Evolutionary conservation across 2,113 vertebrate species (phyloP), one percentile per base, ranked within the genome.

Genomic region (Onychostoma macrolepis): DNA sequence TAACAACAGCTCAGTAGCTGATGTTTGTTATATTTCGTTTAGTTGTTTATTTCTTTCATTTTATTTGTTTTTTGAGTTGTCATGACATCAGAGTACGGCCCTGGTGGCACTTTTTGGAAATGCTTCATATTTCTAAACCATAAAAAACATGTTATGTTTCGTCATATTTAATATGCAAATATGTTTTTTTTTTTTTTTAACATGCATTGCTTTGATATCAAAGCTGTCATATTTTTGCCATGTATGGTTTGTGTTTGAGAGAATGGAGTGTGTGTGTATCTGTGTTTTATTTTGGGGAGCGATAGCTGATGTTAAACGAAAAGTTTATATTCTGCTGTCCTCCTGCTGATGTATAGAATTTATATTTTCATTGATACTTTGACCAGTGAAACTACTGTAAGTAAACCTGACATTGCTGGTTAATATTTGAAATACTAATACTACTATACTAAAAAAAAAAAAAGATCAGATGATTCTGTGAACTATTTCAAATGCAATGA

Each of bases 91-190:
- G 90, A 93, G 94, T 93, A 92, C 94, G 93, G 92, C 95, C 94
- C 94, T 96, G 93, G 95, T 94, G 88, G 96, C 96, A 97, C 97
- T 97, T 96, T 95, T 96, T 95, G 96, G 96, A 96, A 96, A 96
- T 98, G 96, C 95, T 93, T 95, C 95, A 95, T 93, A 94, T 95
- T 33, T 72, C 33, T 56, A 88, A 65, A 72, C 74, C 79, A 93
- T 95, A 93, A 69, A 26, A 50, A 45, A 84, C 80, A n/a, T n/a
- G n/a, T n/a, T n/a, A n/a, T 26, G 41, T 76, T 76, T 76, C 72
- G 48, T 71, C 69, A 72, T 90, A 91, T 91, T 74, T 89, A 67
- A 76, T 87, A 87, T 95, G 95, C 78, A 95, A 96, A 95, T 95
- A 96, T 96, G 89, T 95, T 97, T 96, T 92, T 67, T 90, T 96